Evolutionary conservation across 2,888 invertebrate genomes (phyloP), one percentile per base, ranked within the genome.

Genomic region (Leucophenga maculata): DNA sequence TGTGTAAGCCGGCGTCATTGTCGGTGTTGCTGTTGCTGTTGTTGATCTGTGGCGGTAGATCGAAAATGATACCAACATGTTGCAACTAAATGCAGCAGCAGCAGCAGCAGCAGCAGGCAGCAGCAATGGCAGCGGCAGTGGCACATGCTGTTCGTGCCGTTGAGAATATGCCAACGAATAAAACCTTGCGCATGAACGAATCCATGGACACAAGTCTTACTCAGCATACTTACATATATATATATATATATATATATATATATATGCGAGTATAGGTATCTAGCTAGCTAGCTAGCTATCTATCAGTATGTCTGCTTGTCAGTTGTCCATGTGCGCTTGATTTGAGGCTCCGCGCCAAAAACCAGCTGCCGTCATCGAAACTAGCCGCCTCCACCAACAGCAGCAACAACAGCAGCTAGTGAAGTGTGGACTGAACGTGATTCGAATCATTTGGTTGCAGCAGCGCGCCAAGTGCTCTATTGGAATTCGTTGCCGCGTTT

Each of bases 131-230:
- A 20, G 65, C 50, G 31, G 16, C 26, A 50, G 31, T 52, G 32
- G 14, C 62, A 44, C 20, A 16, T 55, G 59, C 11, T 16, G 52
- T 11, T 39, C 31, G 54, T 48, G 59, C 22, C 14, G 26, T 32
- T 50, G 31, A 26, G 67, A 18, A 14, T 48, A 6, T 32, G 32
- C 32, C 26, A 54, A 69, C 59, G 60, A 67, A 73, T 26, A 78
- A 86, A 86, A 86, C 86, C 86, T 86, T 86, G 86, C 85, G 86
- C 86, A 86, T 86, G 86, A 86, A 86, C 86, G 84, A 81, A 84
- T 86, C 86, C 86, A 86, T 86, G 86, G 86, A 86, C 86, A 85
- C 39, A 39, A 39, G 11, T 11, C 39, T 39, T 39, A 39, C 39
- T 11, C 39, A 39, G 39, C 39, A 39, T 11, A 39, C 39, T 4